Evolutionary conservation across 35 echinoderm and acorn worm genomes (phyloP).

Genomic region (Apostichopus parvimensis): DNA sequence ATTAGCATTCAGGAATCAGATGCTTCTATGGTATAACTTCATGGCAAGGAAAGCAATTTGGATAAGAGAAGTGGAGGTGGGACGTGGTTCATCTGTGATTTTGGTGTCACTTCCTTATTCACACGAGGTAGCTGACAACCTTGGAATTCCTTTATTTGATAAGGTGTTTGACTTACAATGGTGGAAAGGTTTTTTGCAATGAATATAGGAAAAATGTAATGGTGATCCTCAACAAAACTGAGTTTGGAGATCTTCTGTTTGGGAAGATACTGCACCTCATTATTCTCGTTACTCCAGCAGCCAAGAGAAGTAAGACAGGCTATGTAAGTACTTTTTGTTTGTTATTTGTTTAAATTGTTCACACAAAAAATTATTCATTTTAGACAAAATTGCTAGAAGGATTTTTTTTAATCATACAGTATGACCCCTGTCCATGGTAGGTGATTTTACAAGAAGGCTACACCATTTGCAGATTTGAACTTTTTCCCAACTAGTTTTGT

Average conservation of each 20-base stretch:
- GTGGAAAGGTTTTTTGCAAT: constrained; percentile 55
- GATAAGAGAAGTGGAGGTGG: constrained; percentile 31
- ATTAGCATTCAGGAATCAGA: constrained; percentile 56
- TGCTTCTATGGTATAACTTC: constrained; percentile 64
- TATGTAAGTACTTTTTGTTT: too few species aligned
- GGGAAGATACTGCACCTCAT: too few species aligned
- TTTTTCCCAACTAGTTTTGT: too few species aligned
- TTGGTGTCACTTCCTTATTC: constrained; percentile 44
- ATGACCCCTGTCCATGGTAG: too few species aligned
- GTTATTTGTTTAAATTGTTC: too few species aligned
- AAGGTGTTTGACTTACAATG: constrained; percentile 62
- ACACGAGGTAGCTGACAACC: not conserved
- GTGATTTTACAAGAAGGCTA: too few species aligned
- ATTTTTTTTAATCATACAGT: too few species aligned
- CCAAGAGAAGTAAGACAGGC: too few species aligned
- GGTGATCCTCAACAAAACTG: constrained; percentile 35
- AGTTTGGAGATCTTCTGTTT: constrained; percentile 31
- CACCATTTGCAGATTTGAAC: too few species aligned
- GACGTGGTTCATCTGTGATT: constrained; percentile 49
- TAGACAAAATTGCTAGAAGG: too few species aligned
- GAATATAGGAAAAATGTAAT: constrained; percentile 43
- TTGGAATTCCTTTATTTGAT: constrained; percentile 52
- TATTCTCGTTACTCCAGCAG: too few species aligned
- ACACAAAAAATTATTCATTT: too few species aligned
- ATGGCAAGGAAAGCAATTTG: constrained; percentile 1